Evolutionary conservation across 2,797 vertebrate species (phyloP), one percentile per base, ranked within the genome.

Genomic region (Myripristis jacobus): DNA sequence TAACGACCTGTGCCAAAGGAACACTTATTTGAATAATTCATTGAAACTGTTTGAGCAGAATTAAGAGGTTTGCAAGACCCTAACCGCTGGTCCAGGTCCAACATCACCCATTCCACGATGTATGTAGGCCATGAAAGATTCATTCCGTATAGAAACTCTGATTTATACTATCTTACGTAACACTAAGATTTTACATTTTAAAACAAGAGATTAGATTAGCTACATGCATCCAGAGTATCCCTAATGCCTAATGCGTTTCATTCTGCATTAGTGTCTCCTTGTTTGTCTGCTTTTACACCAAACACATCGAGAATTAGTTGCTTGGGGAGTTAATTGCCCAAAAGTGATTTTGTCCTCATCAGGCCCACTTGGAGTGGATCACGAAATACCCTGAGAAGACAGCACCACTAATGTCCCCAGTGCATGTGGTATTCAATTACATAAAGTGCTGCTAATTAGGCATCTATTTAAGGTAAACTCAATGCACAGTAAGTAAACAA

Each of bases 281-380:
- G 12, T 27, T n/a, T n/a, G 47, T 15, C 24, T 53, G 52, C 19
- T 60, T 53, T 16, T 48, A 68, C 19, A 52, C 12, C 44, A 10
- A 63, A 83, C 38, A 66, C 19, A 81, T n/a, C 2, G 63, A 3
- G 61, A 65, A 62, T 34, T 55, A 59, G 75, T 74, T 73, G 54
- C 66, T 70, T 3, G 5, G 21, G 15, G 60, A 83, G 52, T 56
- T 61, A 58, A 82, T 44, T 76, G 68, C 66, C 38, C 22, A n/a
- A 46, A 31, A 79, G 41, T 58, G 61, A 65, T 82, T 83, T 47
- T 70, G 53, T 73, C 55, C 68, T 83, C 81, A 89, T 89, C 47
- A 73, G 72, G 66, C 12, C 58, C 69, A 77, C 59, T 69, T 63
- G n/a, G 38, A 53, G 51, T 27, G 24, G 54, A 58, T 76, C 71